Evolutionary conservation across 1,140 invertebrate genomes (phyloP).

Genomic region (Temnothorax curvispinosus): DNA sequence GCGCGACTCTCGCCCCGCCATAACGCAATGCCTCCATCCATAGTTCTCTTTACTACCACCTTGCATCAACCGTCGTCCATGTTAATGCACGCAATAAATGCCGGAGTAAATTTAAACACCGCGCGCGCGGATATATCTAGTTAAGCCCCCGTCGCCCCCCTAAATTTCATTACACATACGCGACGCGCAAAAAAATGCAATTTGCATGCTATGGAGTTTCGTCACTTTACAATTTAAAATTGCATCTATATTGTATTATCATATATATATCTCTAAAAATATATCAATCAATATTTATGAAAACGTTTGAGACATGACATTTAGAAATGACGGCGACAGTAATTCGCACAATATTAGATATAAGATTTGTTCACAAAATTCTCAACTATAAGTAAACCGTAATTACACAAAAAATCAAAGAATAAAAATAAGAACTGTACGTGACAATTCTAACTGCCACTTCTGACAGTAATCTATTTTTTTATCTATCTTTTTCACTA

Average conservation of each 20-base stretch:
- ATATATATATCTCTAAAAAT: not conserved
- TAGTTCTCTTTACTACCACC: slow-evolving; percentile 7
- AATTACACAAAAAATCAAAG: not conserved
- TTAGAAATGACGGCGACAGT: not conserved
- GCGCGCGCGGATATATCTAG: not conserved
- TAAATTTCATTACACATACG: slow-evolving; percentile 46
- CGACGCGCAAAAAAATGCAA: slow-evolving; percentile 21
- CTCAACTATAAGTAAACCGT: not conserved
- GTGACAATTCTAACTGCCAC: not conserved
- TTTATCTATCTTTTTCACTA: not conserved
- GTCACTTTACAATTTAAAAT: not conserved
- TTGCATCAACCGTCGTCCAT: slow-evolving; percentile 34
- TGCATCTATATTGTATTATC: not conserved
- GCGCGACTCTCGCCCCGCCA: not conserved
- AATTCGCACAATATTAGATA: not conserved
- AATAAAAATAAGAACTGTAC: not conserved
- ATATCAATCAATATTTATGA: not conserved
- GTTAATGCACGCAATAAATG: slow-evolving; percentile 55
- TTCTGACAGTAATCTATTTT: not conserved
- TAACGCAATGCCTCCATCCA: slow-evolving; percentile 9
- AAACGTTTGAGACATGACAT: not conserved
- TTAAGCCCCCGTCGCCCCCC: not conserved
- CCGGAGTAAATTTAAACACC: slow-evolving; percentile 50
- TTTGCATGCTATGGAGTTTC: slow-evolving; percentile 20
- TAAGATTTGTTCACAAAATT: not conserved